Conservation (phyloP, 2,797 vertebrate genomes). For the Choloepus didactylus region DNA sequence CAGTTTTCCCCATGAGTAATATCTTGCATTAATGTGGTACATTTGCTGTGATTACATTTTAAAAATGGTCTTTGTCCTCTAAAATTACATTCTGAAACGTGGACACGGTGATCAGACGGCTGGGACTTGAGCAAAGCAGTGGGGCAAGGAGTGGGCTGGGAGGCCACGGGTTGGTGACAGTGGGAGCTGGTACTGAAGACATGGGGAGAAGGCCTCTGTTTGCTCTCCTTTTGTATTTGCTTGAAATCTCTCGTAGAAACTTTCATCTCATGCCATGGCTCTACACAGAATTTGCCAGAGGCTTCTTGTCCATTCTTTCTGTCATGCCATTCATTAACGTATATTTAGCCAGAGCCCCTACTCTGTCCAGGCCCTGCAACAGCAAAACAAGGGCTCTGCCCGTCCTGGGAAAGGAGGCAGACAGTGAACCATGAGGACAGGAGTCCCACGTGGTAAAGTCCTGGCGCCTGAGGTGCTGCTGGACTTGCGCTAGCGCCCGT, state of each 20-base stretch:
- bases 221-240: background rate
- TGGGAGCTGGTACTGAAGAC: background rate
- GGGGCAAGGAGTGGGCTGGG: too few species aligned
- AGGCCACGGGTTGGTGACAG: too few species aligned
- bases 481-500: background rate
- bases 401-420: accelerated
- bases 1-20: too few species aligned
- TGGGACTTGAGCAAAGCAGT: background rate
- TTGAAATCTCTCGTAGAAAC: background rate
- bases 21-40: too few species aligned
- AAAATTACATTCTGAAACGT: background rate
- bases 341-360: too few species aligned
- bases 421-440: accelerated
- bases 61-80: background rate
- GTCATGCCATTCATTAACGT: background rate
- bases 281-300: background rate
- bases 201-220: background rate
- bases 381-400: too few species aligned
- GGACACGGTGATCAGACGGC: background rate
- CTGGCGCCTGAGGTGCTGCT: background rate
- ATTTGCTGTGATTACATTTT: background rate
- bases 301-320: background rate
- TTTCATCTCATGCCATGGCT: background rate
- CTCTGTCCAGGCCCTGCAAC: background rate
- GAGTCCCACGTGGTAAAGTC: too few species aligned